Evolutionary conservation across 2,797 vertebrate genomes (phyloP), one percentile per base, ranked within the genome.

Genomic region (Spinibarbus caldwelli): DNA sequence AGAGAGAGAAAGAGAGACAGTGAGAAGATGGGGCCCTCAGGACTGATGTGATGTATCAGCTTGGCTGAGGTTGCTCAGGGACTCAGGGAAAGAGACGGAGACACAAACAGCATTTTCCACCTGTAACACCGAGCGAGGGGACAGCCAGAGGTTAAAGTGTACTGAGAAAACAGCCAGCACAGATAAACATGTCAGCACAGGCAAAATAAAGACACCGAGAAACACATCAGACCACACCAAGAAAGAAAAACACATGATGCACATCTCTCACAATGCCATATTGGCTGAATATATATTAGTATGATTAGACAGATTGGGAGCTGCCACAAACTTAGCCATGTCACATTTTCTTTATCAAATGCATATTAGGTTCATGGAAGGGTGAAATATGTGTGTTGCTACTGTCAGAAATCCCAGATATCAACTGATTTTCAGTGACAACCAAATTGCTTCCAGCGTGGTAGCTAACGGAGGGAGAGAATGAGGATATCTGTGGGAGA

Each of bases 111-210:
- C 86, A 87, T 90, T 88, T 89, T 89, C 87, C 90, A 91, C 87
- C 89, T 90, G 90, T 82, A 80, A 72, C 29, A 38, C 76, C 73
- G 57, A 86, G 49, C 23, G n/a, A 73, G 67, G 85, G 89, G 82
- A 88, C 91, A 85, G 89, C 91, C 90, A 91, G 87, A 87, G 90
- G 87, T 89, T 86, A 89, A 41, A 29, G 49, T 86, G 89, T 88
- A 86, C 88, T 81, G 62, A 83, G 54, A 72, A 70, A 86, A 81
- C 81, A 78, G 68, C 85, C 90, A 90, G 85, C 67, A 82, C 66
- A 88, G 87, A 90, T 87, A 90, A 88, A 88, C 54, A 89, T 80
- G 81, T 86, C 88, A 83, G 80, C 67, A 34, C 36, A 72, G 57
- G 77, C 41, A 71, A 85, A 78, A 71, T 71, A 79, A 79, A 71